Percentiles rank a stretch among this genome's conserved stretches.
phyloP scores from a whole-genome alignment of 1,140 invertebrate species.

The Zeugodacus cucurbitae region DNA sequence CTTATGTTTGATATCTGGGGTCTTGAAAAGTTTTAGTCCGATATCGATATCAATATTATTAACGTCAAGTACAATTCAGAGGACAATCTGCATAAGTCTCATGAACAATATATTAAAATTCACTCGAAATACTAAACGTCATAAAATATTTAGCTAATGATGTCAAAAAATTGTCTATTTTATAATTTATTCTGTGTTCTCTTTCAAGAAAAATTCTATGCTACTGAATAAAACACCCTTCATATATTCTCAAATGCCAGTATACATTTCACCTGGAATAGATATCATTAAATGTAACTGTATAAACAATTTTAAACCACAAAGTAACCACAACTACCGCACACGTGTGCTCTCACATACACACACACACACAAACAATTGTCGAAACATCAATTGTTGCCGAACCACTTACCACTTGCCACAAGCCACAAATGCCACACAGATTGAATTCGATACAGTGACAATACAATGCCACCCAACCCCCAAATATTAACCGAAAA shows the following conservation, averaged over 20 bases:
- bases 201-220: too few relatives aligned
- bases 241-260: background rate
- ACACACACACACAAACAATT: background rate
- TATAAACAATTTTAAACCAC: background rate
- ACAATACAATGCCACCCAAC: background rate
- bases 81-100: too few relatives aligned
- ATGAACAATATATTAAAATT: too few relatives aligned
- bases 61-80: too few relatives aligned
- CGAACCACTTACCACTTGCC: background rate
- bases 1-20: too few relatives aligned
- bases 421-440: conserved; percentile 14
- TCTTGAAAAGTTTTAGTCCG: too few relatives aligned
- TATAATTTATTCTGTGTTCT: too few relatives aligned
- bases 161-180: too few relatives aligned
- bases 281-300: background rate
- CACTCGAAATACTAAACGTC: too few relatives aligned
- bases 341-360: background rate
- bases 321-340: background rate
- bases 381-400: background rate
- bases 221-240: too few relatives aligned
- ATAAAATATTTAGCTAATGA: too few relatives aligned
- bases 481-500: background rate
- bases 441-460: background rate
- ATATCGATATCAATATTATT: too few relatives aligned
- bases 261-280: background rate